These are phyloP conservation scores for Hirundo rustica DNA, from an alignment of 2,797 vertebrate genomes.

Conservation along the genomic window DNA sequence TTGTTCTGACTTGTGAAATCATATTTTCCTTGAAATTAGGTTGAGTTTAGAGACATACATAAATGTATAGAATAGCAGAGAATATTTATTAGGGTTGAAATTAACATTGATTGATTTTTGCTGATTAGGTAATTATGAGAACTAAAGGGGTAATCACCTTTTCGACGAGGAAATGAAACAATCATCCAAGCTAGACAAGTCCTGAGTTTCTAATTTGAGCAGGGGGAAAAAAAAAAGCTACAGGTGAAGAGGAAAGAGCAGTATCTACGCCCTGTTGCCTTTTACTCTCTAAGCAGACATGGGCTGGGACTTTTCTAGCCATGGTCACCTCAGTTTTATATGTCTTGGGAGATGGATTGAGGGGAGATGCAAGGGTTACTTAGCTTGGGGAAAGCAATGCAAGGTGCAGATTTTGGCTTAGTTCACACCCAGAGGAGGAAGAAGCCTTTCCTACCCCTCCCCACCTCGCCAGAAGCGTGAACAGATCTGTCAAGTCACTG, in stretches of 20 bases:
- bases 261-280: background rate
- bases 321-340: background rate
- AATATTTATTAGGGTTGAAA: constrained; percentile 69
- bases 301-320: background rate
- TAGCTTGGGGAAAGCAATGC: background rate
- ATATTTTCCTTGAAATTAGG: constrained; percentile 34
- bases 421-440: background rate
- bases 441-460: background rate
- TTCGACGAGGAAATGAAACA: constrained; percentile 62
- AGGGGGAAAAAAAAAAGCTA: background rate
- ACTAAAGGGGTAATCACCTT: constrained; percentile 67
- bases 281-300: background rate
- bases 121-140: constrained; percentile 67
- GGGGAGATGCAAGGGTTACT: background rate
- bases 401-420: background rate
- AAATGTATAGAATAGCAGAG: constrained; percentile 61
- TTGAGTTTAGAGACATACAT: constrained; percentile 47
- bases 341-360: background rate
- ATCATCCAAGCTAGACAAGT: constrained; percentile 43
- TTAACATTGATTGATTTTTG: constrained; percentile 69
- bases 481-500: background rate
- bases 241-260: constrained; percentile 7
- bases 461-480: background rate
- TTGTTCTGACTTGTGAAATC: background rate
- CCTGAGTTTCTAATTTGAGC: constrained; percentile 59